These are phyloP conservation scores for Zelleria hepariella DNA, from an alignment of 2,888 invertebrate species.

Conservation along the genomic window DNA sequence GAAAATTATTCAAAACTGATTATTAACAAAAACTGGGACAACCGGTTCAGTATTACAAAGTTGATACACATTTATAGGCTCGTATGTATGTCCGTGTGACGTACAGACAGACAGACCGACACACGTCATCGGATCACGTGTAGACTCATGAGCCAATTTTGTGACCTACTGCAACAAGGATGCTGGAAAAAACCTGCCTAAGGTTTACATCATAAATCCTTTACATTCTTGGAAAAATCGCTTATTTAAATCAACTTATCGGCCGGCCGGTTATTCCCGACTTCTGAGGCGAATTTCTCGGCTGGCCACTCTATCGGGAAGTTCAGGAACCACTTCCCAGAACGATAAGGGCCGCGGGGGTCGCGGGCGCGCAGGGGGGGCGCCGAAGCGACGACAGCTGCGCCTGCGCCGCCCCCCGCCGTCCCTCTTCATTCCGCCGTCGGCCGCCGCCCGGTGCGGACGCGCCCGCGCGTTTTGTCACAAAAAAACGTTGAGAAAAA, in stretches of 20 bases:
- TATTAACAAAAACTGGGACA: background rate
- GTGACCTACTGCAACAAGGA: background rate
- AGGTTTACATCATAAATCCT: background rate
- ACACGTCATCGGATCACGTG: background rate
- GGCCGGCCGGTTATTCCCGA: background rate
- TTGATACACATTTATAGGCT: background rate
- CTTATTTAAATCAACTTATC: background rate
- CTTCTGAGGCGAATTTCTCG: background rate
- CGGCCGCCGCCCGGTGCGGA: conserved; percentile 29
- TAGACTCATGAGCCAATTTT: background rate
- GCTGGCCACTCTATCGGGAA: conserved; percentile 60
- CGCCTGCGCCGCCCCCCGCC: conserved; percentile 59
- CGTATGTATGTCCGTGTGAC: background rate
- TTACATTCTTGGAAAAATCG: background rate
- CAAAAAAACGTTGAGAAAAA: conserved; percentile 25
- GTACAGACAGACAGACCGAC: background rate
- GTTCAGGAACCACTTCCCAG: conserved; percentile 72
- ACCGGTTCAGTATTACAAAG: conserved; percentile 1
- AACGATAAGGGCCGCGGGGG: conserved; percentile 63
- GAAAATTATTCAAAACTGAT: background rate
- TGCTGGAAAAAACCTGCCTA: background rate
- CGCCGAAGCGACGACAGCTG: conserved; percentile 55
- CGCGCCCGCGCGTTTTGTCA: conserved; percentile 21
- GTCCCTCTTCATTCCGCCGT: conserved; percentile 46
- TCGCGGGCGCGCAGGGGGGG: conserved; percentile 23